Evolutionary conservation across 2,888 invertebrate species (phyloP).

Genomic region (Chrysolina haemoptera): DNA sequence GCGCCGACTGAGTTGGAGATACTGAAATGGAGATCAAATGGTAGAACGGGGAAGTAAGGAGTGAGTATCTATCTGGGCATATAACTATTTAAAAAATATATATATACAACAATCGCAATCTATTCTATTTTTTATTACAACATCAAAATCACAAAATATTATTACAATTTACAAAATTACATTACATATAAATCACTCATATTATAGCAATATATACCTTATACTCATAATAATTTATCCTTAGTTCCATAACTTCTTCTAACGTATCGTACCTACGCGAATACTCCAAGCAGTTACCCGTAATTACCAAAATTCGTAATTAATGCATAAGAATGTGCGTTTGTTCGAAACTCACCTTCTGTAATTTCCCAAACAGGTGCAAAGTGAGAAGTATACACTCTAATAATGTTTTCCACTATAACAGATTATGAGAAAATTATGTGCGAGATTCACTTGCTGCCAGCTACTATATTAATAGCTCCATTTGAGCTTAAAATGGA

Average conservation of each 20-base stretch:
- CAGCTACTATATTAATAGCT: conserved; percentile 22
- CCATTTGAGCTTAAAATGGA: conserved; percentile 13
- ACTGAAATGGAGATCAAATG: no score
- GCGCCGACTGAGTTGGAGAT: no score
- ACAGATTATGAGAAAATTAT: conserved; percentile 36
- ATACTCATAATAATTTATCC: not conserved
- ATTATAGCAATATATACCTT: no score
- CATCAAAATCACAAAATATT: no score
- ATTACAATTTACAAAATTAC: no score
- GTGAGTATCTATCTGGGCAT: no score
- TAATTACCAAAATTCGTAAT: conserved; percentile 19
- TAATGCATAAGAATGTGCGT: conserved; percentile 33
- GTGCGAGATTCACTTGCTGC: conserved; percentile 19
- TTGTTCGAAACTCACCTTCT: conserved; percentile 23
- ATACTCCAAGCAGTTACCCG: not conserved
- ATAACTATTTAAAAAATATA: no score
- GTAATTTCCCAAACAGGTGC: conserved; percentile 34
- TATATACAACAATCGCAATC: no score
- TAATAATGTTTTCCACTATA: conserved; percentile 24
- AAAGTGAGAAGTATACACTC: conserved; percentile 6
- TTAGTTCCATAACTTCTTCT: not conserved
- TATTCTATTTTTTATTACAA: no score
- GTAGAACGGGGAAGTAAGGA: no score
- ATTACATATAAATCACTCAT: no score
- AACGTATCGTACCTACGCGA: not conserved